Base-by-base conservation (phyloP, 1,140 invertebrate species). In the Holcopasites calliopsidis region DNA sequence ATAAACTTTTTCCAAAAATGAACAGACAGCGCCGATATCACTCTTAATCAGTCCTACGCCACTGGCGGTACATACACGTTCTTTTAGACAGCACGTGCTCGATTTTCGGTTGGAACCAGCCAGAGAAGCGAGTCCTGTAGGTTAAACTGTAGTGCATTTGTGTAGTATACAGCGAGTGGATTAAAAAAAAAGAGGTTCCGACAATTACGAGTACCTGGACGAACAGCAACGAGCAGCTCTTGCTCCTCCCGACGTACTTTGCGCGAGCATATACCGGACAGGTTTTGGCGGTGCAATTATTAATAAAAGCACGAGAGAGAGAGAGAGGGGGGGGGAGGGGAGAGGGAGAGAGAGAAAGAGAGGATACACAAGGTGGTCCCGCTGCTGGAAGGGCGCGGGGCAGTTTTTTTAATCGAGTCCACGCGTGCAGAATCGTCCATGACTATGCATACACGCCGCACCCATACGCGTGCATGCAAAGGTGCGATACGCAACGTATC, bases 261-360 rank as follows among this genome's bases (percentile, higher is more conserved):
- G 69, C 66, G 47, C 72, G 72, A 80, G 74, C 84, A 82, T 79
- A 78, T 84, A 82, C 83, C 80, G 82, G 79, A 85, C 86, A 85
- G 86, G 86, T 87, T 87, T 87, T 58, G 85, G 80, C 83, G 76
- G 64, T 71, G 83, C 74, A 86, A 84, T 87, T 87, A 87, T 86
- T 87, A 87, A 86, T 87, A 81, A 76, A 77, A 84, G n/a, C n/a
- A n/a, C n/a, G n/a, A n/a, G n/a, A n/a, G n/a, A n/a, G n/a, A n/a
- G n/a, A n/a, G n/a, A n/a, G n/a, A n/a, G n/a, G n/a, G n/a, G n/a
- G n/a, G n/a, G n/a, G n/a, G n/a, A n/a, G n/a, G n/a, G n/a, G n/a
- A n/a, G n/a, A n/a, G n/a, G n/a, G n/a, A n/a, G n/a, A n/a, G n/a
- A n/a, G n/a, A n/a, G 76, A 80, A 57, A 80, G 65, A 83, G 66